Conservation (phyloP, 2,113 vertebrate species). For the Bagarius yarrelli region DNA sequence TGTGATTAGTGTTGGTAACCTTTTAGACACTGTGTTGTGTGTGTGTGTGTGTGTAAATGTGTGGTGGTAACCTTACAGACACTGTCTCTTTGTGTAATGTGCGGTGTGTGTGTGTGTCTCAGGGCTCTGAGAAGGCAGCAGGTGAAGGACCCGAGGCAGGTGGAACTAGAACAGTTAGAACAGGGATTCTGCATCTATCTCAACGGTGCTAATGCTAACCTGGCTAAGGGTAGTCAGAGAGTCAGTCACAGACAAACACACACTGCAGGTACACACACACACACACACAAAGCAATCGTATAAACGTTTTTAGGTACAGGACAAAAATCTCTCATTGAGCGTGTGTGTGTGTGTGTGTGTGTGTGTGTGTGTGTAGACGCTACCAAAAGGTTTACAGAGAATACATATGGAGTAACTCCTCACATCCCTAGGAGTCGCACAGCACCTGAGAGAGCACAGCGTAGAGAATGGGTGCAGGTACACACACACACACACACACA, state of each 20-base stretch:
- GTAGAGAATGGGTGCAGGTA: conserved; percentile 91
- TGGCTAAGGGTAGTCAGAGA: conserved; percentile 58
- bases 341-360: not conserved
- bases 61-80: not conserved
- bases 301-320: not conserved
- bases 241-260: conserved; percentile 55
- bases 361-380: conserved; percentile 58
- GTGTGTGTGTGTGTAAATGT: not conserved
- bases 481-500: not conserved
- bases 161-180: conserved; percentile 82
- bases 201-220: conserved; percentile 77
- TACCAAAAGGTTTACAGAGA: conserved; percentile 58
- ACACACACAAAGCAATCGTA: conserved; percentile 26
- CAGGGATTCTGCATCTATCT: conserved; percentile 93
- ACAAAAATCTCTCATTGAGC: not conserved
- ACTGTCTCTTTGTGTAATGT: no score
- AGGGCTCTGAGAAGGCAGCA: conserved; percentile 79
- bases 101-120: not conserved
- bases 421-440: conserved; percentile 68
- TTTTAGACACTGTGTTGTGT: not conserved
- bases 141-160: conserved; percentile 76
- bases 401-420: conserved; percentile 46
- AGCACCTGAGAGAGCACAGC: conserved; percentile 79
- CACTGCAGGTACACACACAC: conserved; percentile 68
- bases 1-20: no score